Evolutionary conservation across 1,140 invertebrate genomes (phyloP).

Genomic region (Acyrthosiphon pisum): DNA sequence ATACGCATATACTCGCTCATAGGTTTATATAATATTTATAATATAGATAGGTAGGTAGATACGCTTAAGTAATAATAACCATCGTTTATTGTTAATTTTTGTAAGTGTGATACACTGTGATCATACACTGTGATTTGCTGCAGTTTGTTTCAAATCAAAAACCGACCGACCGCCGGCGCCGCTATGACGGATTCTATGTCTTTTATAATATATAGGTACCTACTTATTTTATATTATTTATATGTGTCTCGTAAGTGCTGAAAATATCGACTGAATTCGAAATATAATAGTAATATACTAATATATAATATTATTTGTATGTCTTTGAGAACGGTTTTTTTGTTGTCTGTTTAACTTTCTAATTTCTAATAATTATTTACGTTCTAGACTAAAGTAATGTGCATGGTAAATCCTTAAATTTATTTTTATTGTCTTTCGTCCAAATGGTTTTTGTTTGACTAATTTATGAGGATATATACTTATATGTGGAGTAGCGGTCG

Average conservation of each 20-base stretch:
- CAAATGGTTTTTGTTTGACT: neutral
- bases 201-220: no score
- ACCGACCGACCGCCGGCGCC: neutral
- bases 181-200: neutral
- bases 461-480: conserved; percentile 3
- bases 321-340: neutral
- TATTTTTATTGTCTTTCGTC: conserved; percentile 12
- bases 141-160: neutral
- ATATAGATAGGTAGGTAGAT: neutral
- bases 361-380: neutral
- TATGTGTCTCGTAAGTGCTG: neutral
- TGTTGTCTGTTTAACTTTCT: neutral
- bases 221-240: neutral
- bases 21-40: neutral
- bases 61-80: neutral
- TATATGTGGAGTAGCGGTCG: neutral
- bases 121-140: neutral
- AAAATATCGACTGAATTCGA: neutral
- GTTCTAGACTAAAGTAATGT: neutral
- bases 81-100: neutral
- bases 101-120: neutral
- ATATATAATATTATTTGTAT: neutral
- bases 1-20: no score
- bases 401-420: neutral
- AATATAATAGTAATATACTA: neutral